phyloP scores from a whole-genome alignment of 2,888 invertebrate species.

The Cataglyphis livida region DNA sequence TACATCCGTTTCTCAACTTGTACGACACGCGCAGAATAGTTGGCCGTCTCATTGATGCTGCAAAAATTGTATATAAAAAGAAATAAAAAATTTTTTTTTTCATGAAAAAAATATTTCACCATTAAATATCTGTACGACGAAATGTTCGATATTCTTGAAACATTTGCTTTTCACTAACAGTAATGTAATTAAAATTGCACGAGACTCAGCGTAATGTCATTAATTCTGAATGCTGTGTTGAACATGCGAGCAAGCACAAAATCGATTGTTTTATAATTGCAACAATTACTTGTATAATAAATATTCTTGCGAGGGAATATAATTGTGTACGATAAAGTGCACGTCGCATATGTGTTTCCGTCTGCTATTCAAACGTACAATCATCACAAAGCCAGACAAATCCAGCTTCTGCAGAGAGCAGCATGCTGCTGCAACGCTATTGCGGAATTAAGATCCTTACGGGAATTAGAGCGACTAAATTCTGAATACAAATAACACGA shows the following conservation, averaged over 20 bases:
- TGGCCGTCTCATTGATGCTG: background rate
- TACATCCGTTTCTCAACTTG: constrained; percentile 14
- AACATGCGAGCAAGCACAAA: background rate
- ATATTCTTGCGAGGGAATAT: background rate
- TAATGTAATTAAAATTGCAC: background rate
- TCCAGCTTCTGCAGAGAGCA: constrained; percentile 13
- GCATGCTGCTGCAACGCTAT: constrained; percentile 16
- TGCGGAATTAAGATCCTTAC: constrained; percentile 43
- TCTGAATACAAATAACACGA: constrained; percentile 23
- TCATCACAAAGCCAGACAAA: constrained; percentile 31
- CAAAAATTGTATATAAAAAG: constrained; percentile 20
- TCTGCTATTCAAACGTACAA: background rate
- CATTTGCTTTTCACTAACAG: background rate
- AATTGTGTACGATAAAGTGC: background rate
- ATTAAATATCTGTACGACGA: background rate
- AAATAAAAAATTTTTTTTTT: background rate
- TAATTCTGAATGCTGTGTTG: background rate
- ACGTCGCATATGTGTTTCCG: background rate
- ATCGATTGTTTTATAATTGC: background rate
- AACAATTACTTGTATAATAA: background rate
- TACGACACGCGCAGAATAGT: constrained; percentile 5
- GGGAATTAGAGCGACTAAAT: constrained; percentile 34
- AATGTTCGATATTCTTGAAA: background rate
- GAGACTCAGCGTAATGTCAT: background rate
- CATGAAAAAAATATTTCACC: background rate